Percentiles rank a stretch among this genome's conserved stretches.
Conservation (phyloP, 2,888 invertebrate genomes). For the Nycteola revayana region DNA sequence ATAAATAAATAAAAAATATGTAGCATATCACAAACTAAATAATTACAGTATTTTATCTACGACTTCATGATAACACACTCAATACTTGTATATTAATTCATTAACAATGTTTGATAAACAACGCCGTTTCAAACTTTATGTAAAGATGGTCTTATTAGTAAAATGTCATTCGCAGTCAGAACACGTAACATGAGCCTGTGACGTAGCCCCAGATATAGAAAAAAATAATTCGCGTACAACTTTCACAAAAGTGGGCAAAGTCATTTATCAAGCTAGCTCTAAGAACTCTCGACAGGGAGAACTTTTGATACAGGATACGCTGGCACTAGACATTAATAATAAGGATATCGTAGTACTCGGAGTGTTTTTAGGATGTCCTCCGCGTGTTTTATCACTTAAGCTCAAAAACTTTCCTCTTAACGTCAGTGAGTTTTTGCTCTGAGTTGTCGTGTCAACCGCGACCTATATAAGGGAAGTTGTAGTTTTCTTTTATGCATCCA, state of each 20-base stretch:
- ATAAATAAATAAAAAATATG: too few species aligned
- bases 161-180: constrained; percentile 53
- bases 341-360: constrained; percentile 70
- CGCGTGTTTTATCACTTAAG: constrained; percentile 75
- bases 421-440: constrained; percentile 46
- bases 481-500: constrained; percentile 21
- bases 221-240: constrained; percentile 59
- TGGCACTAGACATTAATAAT: constrained; percentile 78
- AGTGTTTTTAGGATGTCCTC: constrained; percentile 66
- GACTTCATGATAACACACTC: too few species aligned
- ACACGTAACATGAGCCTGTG: constrained; percentile 59
- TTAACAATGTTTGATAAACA: too few species aligned
- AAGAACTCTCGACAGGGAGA: constrained; percentile 77
- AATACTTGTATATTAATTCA: too few species aligned
- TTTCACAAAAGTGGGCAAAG: constrained; percentile 72
- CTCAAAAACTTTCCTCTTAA: constrained; percentile 60
- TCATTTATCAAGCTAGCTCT: constrained; percentile 78
- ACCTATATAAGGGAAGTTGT: constrained; percentile 43
- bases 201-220: constrained; percentile 48
- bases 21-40: too few species aligned
- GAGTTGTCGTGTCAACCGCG: constrained; percentile 32
- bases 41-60: too few species aligned
- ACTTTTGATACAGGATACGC: constrained; percentile 78
- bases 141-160: constrained; percentile 52
- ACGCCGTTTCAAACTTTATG: constrained; percentile 49